phyloP scores from a whole-genome alignment of 23 tunicate genomes.

The Ascidia mentula region DNA sequence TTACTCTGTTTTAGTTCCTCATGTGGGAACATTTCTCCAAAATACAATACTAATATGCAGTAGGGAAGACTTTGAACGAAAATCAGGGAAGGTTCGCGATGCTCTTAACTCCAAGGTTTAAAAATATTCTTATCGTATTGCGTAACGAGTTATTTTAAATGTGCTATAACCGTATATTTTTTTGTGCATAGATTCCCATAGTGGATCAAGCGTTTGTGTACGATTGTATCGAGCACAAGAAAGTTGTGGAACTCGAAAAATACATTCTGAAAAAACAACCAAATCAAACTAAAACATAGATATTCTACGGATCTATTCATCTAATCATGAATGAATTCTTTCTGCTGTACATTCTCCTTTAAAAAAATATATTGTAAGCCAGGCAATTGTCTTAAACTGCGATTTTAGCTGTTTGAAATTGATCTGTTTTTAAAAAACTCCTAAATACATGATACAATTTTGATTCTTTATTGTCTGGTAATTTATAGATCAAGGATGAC shows the following conservation, averaged over 20 bases:
- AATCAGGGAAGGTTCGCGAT: not conserved
- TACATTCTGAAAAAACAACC: not conserved
- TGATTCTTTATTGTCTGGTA: no score
- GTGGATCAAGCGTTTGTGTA: constrained; percentile 18
- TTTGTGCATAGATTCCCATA: constrained; percentile 23
- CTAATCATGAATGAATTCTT: no score
- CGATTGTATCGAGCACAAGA: constrained; percentile 25
- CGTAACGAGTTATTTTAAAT: not conserved
- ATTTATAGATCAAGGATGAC: no score
- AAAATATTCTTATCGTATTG: not conserved
- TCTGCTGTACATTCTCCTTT: no score
- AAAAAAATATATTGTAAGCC: no score
- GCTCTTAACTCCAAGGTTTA: not conserved
- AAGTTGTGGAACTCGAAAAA: constrained; percentile 21
- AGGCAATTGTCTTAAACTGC: no score
- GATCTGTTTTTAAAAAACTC: no score
- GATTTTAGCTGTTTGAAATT: no score
- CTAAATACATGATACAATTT: no score
- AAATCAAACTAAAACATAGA: no score
- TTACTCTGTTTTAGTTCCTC: not conserved
- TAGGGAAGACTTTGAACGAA: not conserved
- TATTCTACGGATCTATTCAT: no score
- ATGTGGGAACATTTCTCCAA: not conserved
- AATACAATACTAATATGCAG: not conserved
- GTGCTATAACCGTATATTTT: not conserved